These are phyloP conservation scores for Catostomus latipinnis DNA, from an alignment of 2,797 vertebrate genomes.

Conservation along the genomic window DNA sequence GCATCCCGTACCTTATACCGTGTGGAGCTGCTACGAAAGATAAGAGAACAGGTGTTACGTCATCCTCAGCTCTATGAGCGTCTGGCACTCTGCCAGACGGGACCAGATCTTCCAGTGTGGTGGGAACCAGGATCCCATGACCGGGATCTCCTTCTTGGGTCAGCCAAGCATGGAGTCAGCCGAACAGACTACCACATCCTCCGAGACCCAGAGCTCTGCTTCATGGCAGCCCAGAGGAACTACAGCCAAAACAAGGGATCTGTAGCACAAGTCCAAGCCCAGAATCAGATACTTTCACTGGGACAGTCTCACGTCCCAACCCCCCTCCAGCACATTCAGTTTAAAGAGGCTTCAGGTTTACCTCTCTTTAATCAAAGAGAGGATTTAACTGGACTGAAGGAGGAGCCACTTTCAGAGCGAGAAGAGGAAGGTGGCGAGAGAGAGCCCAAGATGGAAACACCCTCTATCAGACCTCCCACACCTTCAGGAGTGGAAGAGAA, in stretches of 20 bases:
- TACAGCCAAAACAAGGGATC: conserved; percentile 91
- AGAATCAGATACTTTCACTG: conserved; percentile 75
- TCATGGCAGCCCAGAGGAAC: conserved; percentile 92
- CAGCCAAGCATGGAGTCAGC: conserved; percentile 97
- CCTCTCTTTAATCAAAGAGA: conserved; percentile 67
- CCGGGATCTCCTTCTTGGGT: conserved; percentile 94
- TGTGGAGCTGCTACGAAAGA: conserved; percentile 93
- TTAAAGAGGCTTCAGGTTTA: conserved; percentile 65
- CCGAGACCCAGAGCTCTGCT: conserved; percentile 94
- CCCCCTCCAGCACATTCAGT: conserved; percentile 73
- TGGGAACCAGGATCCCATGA: conserved; percentile 96
- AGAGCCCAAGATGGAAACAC: conserved; percentile 72
- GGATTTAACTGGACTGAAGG: conserved; percentile 82
- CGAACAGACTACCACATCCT: conserved; percentile 98
- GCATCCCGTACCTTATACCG: conserved; percentile 96
- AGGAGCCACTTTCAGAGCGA: conserved; percentile 79
- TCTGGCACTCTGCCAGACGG: conserved; percentile 90
- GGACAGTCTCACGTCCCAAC: conserved; percentile 68
- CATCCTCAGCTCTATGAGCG: conserved; percentile 89
- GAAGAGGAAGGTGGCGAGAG: conserved; percentile 72
- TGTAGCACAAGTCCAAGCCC: conserved; percentile 65
- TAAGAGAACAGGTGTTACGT: conserved; percentile 95
- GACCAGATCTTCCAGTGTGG: conserved; percentile 94
- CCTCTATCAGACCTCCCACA: conserved; percentile 73
- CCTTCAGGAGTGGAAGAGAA: conserved; percentile 74